phyloP scores from a whole-genome alignment of 2,113 vertebrate genomes.

The Rana temporaria region DNA sequence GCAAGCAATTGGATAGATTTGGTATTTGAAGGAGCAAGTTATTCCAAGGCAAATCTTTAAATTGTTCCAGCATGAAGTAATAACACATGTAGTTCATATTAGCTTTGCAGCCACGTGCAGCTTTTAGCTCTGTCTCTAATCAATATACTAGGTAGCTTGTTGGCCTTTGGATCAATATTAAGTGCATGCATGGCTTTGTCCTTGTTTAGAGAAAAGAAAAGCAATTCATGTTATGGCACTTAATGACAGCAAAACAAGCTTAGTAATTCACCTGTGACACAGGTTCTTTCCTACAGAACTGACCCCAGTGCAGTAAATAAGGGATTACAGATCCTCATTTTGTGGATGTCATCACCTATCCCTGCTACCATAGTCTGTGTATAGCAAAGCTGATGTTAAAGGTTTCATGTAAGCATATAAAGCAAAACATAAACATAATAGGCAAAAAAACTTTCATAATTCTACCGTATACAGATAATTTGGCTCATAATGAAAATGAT shows the following conservation, averaged over 20 bases:
- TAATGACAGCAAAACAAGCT: constrained; percentile 52
- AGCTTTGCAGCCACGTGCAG: constrained; percentile 33
- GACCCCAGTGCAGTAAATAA: constrained; percentile 28
- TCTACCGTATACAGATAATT: background rate
- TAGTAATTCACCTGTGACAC: constrained; percentile 47
- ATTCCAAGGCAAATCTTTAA: constrained; percentile 56
- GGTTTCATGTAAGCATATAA: background rate
- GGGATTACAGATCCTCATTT: constrained; percentile 44
- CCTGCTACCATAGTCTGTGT: background rate
- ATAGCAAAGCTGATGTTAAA: background rate
- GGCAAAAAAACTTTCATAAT: background rate
- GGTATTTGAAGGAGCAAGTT: background rate
- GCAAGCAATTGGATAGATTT: too few relatives aligned
- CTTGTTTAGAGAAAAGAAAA: constrained; percentile 50
- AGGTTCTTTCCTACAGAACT: constrained; percentile 34
- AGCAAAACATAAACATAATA: background rate
- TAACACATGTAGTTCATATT: constrained; percentile 54
- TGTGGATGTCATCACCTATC: background rate
- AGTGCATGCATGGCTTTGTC: constrained; percentile 48
- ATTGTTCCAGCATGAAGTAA: constrained; percentile 51
- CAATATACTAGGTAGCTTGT: constrained; percentile 42
- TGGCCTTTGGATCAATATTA: constrained; percentile 55
- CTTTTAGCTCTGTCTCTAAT: constrained; percentile 55
- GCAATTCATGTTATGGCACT: constrained; percentile 53
- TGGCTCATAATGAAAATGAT: background rate